A percentile compares a stretch with the other conserved stretches of the same genome.
Conservation (phyloP, 2,797 vertebrate species). For the Pipistrellus pygmaeus region DNA sequence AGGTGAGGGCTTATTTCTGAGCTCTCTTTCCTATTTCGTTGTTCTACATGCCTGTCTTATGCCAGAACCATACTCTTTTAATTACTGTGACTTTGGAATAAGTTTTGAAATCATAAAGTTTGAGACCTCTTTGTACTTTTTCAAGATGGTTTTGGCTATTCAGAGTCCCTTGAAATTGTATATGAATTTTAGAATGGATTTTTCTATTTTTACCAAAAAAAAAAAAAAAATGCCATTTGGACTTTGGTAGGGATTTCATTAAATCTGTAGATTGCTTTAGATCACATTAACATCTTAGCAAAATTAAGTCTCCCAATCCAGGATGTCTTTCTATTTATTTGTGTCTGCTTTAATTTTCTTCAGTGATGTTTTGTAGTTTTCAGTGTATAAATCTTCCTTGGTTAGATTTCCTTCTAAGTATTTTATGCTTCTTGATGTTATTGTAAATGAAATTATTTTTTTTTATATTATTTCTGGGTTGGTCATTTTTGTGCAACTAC, state of each 20-base stretch:
- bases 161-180: background rate
- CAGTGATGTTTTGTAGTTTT: background rate
- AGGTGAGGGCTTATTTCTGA: background rate
- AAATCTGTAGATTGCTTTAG: background rate
- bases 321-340: background rate
- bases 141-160: background rate
- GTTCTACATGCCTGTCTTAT: background rate
- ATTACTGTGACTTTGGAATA: background rate
- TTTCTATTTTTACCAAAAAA: background rate
- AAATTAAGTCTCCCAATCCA: background rate
- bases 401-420: background rate
- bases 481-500: background rate
- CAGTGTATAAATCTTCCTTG: background rate
- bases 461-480: conserved; percentile 14
- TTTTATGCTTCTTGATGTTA: background rate
- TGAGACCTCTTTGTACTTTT: background rate
- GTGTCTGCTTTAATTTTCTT: background rate
- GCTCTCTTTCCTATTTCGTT: background rate
- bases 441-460: conserved; percentile 22
- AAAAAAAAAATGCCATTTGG: background rate
- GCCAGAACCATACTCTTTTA: background rate
- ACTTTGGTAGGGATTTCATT: background rate
- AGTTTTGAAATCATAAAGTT: background rate
- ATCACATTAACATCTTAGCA: background rate
- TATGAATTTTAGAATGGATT: background rate